phyloP scores from a whole-genome alignment of 2,888 invertebrate species.

The Drosophila atripex region DNA sequence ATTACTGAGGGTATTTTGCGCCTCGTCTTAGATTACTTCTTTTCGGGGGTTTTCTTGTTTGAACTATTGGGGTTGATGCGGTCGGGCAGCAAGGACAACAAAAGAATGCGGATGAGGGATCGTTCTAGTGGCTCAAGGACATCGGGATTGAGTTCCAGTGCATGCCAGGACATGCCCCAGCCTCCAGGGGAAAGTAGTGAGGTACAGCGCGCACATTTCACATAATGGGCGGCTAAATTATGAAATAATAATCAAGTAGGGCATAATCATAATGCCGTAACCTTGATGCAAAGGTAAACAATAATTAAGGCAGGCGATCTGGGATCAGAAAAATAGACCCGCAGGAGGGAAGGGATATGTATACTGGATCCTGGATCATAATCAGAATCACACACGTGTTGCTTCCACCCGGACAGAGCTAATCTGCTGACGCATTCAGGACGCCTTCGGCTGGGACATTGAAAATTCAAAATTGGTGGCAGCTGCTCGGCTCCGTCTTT shows the following conservation, averaged over 20 bases:
- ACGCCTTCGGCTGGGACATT: constrained; percentile 28
- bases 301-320: constrained; percentile 62
- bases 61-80: constrained; percentile 35
- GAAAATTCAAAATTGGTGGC: constrained; percentile 45
- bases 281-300: constrained; percentile 74
- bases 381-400: constrained; percentile 64
- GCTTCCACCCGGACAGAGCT: constrained; percentile 47
- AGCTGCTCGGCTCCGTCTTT: constrained; percentile 53
- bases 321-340: constrained; percentile 9
- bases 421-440: constrained; percentile 43
- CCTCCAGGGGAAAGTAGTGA: constrained; percentile 18
- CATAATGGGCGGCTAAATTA: constrained; percentile 54
- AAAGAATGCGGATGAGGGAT: constrained; percentile 34
- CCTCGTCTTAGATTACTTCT: constrained; percentile 36
- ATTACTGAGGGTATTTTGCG: constrained; percentile 21
- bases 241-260: constrained; percentile 74
- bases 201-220: constrained; percentile 3
- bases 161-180: constrained; percentile 59
- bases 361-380: constrained; percentile 21
- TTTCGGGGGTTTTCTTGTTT: constrained; percentile 55
- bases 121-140: constrained; percentile 60
- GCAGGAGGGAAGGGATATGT: constrained; percentile 6
- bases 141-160: constrained; percentile 49
- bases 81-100: constrained; percentile 15
- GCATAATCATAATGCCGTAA: constrained; percentile 67